A percentile compares a stretch with the other conserved stretches of the same genome.
Evolutionary conservation across 2,888 invertebrate genomes (phyloP).

Genomic region (Chesias legatella): DNA sequence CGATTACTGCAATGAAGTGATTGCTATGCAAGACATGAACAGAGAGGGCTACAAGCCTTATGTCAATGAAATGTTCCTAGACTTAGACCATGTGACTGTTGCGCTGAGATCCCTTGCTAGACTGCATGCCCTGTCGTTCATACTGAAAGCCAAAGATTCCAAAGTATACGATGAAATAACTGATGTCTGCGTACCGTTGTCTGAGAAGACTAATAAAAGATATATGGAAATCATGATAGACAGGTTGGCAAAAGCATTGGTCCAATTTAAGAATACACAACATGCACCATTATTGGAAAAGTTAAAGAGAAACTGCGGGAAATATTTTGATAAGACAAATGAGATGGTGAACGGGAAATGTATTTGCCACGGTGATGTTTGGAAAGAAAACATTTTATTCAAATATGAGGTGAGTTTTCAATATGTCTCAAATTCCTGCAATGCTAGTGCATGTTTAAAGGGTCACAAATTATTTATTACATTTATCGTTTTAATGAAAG

Average conservation of each 20-base stretch:
- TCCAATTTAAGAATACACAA: slow-evolving; percentile 44
- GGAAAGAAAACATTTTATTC: slow-evolving; percentile 72
- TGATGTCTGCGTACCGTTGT: slow-evolving; percentile 52
- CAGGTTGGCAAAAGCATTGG: slow-evolving; percentile 55
- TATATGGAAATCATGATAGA: slow-evolving; percentile 57
- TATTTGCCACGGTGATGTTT: slow-evolving; percentile 70
- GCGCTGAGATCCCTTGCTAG: slow-evolving; percentile 55
- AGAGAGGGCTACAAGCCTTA: slow-evolving; percentile 49
- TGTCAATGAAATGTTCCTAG: slow-evolving; percentile 45
- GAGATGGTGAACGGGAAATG: slow-evolving; percentile 42
- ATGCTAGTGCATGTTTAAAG: not conserved
- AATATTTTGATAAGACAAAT: slow-evolving; percentile 39
- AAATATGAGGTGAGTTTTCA: slow-evolving; percentile 53
- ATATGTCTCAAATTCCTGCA: no score
- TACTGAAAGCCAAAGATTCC: slow-evolving; percentile 40
- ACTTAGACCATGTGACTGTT: slow-evolving; percentile 50
- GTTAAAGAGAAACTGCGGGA: slow-evolving; percentile 43
- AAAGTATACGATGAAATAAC: slow-evolving; percentile 42
- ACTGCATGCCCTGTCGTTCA: slow-evolving; percentile 63
- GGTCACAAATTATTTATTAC: no score
- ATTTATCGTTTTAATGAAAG: no score
- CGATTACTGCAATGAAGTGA: slow-evolving; percentile 56
- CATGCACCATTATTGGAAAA: slow-evolving; percentile 44
- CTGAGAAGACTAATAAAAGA: slow-evolving; percentile 47
- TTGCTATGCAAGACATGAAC: slow-evolving; percentile 62